Evolutionary conservation across 1,140 invertebrate genomes (phyloP), one percentile per base, ranked within the genome.

Genomic region (Lepidurus packardi): DNA sequence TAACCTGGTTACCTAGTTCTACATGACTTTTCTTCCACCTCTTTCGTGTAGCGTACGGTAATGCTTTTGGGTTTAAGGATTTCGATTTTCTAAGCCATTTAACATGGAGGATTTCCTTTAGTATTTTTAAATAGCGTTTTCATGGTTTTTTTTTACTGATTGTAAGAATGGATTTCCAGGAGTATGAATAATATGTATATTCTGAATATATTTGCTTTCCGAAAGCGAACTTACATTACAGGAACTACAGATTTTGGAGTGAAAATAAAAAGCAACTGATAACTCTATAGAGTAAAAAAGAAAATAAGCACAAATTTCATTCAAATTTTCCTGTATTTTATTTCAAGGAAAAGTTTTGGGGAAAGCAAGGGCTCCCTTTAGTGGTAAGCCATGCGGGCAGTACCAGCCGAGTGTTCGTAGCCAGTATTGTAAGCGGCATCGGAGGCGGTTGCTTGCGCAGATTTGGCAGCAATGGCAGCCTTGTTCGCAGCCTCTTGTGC

Each of bases 401-500:
- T 65, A 65, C 53, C 53, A 21, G 53, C 53, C 16, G 53, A 65
- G 8, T 65, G 53, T 16, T 73, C 78, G 21, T 73, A 79, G 34
- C 78, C 78, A 45, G 43, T 21, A 16, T 77, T 77, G 53, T 75
- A 44, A 16, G 74, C 75, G 24, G 25, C 34, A 25, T 47, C 78
- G 10, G 45, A 76, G 25, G 79, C 79, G 65, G 82, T 81, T 7
- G 81, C 79, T 53, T 82, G 81, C 0, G 82, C 81, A 6, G 76
- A 73, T 16, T 80, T 78, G 7, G 81, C 81, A 13, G 82, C 81
- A 0, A 78, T 80, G 16, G 77, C 75, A 34, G 81, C 81, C 42
- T 82, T 82, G 75, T 81, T 81, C 13, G 81, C 81, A 0, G 81
- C 81, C n/a, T 80, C 80, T 74, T 82, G 82, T n/a, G 82, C 81